These are phyloP conservation scores for Liolophura sinensis DNA, from an alignment of 1,140 invertebrate species.

Conservation along the genomic window DNA sequence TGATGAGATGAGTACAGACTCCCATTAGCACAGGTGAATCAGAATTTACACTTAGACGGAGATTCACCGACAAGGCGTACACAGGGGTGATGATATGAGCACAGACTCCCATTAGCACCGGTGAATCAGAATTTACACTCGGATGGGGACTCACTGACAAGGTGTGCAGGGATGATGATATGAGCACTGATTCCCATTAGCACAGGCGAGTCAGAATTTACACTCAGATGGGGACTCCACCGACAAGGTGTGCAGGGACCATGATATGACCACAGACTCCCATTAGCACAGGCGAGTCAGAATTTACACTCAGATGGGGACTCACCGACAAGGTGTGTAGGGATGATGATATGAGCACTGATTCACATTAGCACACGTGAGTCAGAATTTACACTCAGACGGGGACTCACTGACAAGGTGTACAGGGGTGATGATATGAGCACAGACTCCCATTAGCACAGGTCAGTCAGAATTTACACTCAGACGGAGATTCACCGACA, in stretches of 20 bases:
- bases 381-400: slow-evolving; percentile 78
- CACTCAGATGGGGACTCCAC: slow-evolving; percentile 5
- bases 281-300: no score
- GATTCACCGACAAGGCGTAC: no score
- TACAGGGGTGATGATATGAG: no score
- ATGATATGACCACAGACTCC: no score
- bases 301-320: slow-evolving; percentile 7
- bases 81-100: no score
- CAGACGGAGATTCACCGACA: slow-evolving; percentile 61
- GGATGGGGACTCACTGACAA: slow-evolving; percentile 61
- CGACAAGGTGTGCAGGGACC: no score
- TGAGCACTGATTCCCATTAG: slow-evolving; percentile 22
- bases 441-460: no score
- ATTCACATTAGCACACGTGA: slow-evolving; percentile 43
- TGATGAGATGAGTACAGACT: slow-evolving; percentile 70
- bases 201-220: no score
- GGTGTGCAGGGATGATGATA: slow-evolving; percentile 68
- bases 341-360: slow-evolving; percentile 9
- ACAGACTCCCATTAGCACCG: no score
- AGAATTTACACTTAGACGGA: no score
- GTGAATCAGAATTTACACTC: slow-evolving; percentile 34
- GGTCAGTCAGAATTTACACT: neutral
- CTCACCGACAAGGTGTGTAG: no score
- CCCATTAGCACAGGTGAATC: slow-evolving; percentile 69
- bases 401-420: no score